These are phyloP conservation scores for Ctenodactylus gundi DNA, from an alignment of 2,113 vertebrate genomes.

Conservation along the genomic window DNA sequence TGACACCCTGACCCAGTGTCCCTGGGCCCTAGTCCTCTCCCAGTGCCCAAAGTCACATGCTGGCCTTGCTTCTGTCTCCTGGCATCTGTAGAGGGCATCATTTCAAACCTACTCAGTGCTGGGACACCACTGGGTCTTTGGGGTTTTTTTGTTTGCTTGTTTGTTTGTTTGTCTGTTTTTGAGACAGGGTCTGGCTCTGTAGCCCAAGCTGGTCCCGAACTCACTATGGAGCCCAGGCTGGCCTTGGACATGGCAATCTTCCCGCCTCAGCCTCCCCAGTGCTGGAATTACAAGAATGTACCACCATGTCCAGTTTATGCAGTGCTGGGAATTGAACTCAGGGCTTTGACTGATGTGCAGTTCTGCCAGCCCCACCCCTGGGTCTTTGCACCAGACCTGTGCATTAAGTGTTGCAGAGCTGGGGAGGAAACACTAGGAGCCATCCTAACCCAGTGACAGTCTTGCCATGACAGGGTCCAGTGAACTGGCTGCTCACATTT, in stretches of 20 bases:
- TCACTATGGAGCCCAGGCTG: neutral
- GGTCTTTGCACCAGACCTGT: no score
- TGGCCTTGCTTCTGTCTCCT: neutral
- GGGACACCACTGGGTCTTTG: no score
- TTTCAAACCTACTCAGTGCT: neutral
- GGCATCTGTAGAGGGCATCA: no score
- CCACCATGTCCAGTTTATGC: no score
- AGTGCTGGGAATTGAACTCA: no score
- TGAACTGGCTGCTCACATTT: no score
- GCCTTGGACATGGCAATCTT: neutral
- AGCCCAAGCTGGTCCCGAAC: neutral
- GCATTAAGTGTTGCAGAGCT: no score
- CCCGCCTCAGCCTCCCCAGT: neutral
- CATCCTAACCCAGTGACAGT: no score
- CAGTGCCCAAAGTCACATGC: neutral
- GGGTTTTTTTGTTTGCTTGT: neutral
- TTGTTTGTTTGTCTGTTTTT: neutral
- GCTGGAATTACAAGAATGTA: neutral
- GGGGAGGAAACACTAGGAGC: no score
- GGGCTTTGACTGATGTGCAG: no score
- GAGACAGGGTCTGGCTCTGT: neutral
- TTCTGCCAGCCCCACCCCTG: no score
- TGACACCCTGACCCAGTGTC: neutral
- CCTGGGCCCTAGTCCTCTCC: neutral
- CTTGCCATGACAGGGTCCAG: no score